Percentiles rank a stretch among this genome's conserved stretches.
Evolutionary conservation across 2,113 vertebrate genomes (phyloP).

Genomic region (Balaenoptera acutorostrata): DNA sequence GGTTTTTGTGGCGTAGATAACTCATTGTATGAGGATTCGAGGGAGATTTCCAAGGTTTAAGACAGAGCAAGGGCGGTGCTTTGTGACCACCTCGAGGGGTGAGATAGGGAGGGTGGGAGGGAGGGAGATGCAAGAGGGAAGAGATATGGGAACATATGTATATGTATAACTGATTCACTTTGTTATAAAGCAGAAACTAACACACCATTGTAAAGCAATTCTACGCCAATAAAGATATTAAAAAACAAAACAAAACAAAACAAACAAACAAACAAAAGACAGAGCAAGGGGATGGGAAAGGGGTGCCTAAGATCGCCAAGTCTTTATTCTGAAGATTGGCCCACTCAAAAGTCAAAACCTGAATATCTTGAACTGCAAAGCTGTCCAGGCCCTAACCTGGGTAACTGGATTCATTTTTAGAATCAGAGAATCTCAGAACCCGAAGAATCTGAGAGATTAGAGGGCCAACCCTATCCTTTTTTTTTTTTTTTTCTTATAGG

Average conservation of each 20-base stretch:
- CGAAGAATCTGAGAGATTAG: background rate
- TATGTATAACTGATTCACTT: too few species aligned
- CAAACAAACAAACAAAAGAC: background rate
- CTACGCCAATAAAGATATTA: too few species aligned
- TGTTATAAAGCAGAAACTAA: too few species aligned
- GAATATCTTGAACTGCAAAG: background rate
- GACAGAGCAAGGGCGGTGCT: background rate
- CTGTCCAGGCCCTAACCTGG: background rate
- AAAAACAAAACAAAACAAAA: too few species aligned
- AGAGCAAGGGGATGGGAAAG: background rate
- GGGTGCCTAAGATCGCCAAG: background rate
- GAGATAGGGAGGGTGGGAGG: too few species aligned
- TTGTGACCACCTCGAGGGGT: too few species aligned
- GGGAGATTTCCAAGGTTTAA: background rate
- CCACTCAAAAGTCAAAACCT: background rate
- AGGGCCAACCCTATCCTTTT: background rate
- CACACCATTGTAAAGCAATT: too few species aligned
- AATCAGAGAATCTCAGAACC: background rate
- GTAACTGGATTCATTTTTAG: conserved; percentile 11
- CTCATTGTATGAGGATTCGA: background rate
- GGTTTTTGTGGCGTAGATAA: background rate
- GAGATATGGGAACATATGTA: too few species aligned
- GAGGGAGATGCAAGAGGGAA: too few species aligned
- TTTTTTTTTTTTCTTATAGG: background rate
- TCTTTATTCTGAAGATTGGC: background rate